Evolutionary conservation across 2,888 invertebrate genomes (phyloP), one percentile per base, ranked within the genome.

Genomic region (Dolomedes plantarius): DNA sequence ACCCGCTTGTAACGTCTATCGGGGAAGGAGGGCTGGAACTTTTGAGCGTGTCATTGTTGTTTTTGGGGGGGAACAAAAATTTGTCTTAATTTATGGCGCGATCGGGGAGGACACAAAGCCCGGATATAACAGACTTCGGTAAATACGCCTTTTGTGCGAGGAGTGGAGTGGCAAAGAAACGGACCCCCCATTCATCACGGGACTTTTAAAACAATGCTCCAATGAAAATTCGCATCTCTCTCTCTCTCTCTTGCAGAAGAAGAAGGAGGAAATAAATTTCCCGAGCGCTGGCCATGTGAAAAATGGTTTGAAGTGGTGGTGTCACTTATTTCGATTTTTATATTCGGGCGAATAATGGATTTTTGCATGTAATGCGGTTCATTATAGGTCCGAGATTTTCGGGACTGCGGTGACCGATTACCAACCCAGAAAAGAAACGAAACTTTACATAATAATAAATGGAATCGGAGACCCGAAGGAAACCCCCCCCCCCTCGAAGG

Each of bases 1-100:
- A 62, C 32, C 41, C n/a, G n/a, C n/a, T n/a, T 56, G 81, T 19
- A 72, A 69, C 69, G 67, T 67, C 16, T n/a, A 67, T 31, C 27
- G 32, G 31, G 27, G 27, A 32, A 7, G 32, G 32, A 65, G 7
- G 32, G 65, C 65, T 23, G 56, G 56, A 19, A 56, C 56, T 23
- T n/a, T n/a, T 23, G 56, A 19, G 2, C 56, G 2, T 56, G 56
- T 56, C 56, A 56, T 56, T 56, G 56, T 56, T 56, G 56, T 56
- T 56, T 56, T 56, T 56, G 56, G 23, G n/a, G n/a, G n/a, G n/a
- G 23, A 56, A 56, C 56, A 56, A 56, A 56, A 56, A 56, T 56
- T 56, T 56, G 56, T 56, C 56, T 56, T 56, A 56, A 56, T 56
- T 56, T 56, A 56, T 56, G 56, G 56, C 56, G 56, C 56, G 56